Evolutionary conservation across 92 coral and sea anemone species (phyloP).

Genomic region (Epizoanthus fatuus): DNA sequence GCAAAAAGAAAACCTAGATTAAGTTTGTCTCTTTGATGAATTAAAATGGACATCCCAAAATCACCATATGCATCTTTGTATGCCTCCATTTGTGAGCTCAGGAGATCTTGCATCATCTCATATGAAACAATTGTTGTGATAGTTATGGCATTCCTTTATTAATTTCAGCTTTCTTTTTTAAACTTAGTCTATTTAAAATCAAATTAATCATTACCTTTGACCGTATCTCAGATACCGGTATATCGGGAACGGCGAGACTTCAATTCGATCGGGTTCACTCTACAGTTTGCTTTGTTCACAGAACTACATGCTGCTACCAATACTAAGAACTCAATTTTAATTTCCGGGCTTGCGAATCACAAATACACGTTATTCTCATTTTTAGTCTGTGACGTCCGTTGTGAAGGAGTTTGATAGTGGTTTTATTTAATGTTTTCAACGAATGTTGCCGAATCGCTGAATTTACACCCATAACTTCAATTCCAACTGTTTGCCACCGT

Average conservation of each 20-base stretch:
- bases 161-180: slow-evolving; percentile 5
- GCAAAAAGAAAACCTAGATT: no score
- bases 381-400: slow-evolving; percentile 10
- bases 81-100: no score
- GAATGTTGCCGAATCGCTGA: neutral
- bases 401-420: neutral
- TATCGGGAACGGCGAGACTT: neutral
- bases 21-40: no score
- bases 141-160: no score
- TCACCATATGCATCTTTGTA: no score
- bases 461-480: neutral
- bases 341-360: slow-evolving; percentile 29
- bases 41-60: no score
- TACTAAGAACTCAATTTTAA: slow-evolving; percentile 1
- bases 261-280: neutral
- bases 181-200: slow-evolving; percentile 28
- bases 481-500: neutral
- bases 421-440: neutral
- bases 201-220: slow-evolving; percentile 21
- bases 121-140: no score
- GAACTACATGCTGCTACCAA: slow-evolving; percentile 8
- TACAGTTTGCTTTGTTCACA: neutral
- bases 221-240: neutral
- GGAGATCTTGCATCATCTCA: no score
- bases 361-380: neutral